Conservation (phyloP, 1,140 invertebrate genomes). For the Caenorhabditis elegans region WBcel235 BX284605.5:11423501-11424000, state of each 20-base stretch:
- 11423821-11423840: neutral
- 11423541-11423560: neutral
- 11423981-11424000: no score
- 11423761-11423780: constrained; percentile 4
- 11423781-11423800: constrained; percentile 24
- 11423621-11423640: neutral
- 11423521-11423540: constrained; percentile 13
- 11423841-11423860: no score
- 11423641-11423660: neutral
- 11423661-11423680: constrained; percentile 9
- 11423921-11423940: no score
- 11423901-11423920: no score
- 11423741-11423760: no score
- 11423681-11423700: neutral
- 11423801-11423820: constrained; percentile 9
- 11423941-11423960: no score
- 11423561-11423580: no score
- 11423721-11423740: no score
- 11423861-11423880: no score
- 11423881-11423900: no score
- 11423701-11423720: constrained; percentile 17
- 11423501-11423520: neutral
- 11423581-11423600: neutral
- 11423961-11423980: no score
- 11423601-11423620: neutral